Percentiles rank a stretch among this genome's conserved stretches.
phyloP scores from a whole-genome alignment of 2,888 invertebrate species.

The Allolobophora icterica region DNA sequence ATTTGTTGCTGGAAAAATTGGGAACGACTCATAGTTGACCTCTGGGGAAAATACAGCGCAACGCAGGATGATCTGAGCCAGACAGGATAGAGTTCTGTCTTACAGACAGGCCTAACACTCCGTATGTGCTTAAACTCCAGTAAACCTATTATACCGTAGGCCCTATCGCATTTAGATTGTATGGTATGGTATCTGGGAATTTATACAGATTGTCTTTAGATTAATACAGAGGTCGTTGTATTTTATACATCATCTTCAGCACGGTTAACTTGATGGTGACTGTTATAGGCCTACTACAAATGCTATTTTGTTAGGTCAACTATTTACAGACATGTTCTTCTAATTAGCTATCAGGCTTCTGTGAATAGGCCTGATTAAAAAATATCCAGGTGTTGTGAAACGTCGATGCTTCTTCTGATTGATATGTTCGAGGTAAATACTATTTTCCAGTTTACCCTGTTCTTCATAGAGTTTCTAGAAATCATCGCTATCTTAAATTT shows the following conservation, averaged over 20 bases:
- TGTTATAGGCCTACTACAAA: not conserved
- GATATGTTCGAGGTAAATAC: not conserved
- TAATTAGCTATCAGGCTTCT: no score
- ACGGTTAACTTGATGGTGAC: not conserved
- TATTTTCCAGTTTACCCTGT: not conserved
- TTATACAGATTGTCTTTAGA: no score
- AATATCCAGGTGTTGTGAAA: not conserved
- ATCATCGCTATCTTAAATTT: not conserved
- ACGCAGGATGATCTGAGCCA: not conserved
- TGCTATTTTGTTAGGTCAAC: not conserved
- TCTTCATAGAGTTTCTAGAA: not conserved
- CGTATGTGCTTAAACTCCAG: not conserved
- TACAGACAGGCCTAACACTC: no score
- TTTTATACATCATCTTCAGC: not conserved
- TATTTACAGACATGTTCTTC: not conserved
- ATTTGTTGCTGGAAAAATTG: not conserved
- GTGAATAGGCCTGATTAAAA: not conserved
- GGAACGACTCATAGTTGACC: not conserved
- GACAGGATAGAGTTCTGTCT: no score
- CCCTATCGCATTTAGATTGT: not conserved
- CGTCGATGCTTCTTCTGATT: no score
- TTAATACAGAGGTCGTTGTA: not conserved
- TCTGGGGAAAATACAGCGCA: not conserved
- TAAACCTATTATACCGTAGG: not conserved
- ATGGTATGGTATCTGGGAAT: no score